Base-by-base conservation (phyloP, 1,140 invertebrate species). In the Drosophila sucinea region DNA sequence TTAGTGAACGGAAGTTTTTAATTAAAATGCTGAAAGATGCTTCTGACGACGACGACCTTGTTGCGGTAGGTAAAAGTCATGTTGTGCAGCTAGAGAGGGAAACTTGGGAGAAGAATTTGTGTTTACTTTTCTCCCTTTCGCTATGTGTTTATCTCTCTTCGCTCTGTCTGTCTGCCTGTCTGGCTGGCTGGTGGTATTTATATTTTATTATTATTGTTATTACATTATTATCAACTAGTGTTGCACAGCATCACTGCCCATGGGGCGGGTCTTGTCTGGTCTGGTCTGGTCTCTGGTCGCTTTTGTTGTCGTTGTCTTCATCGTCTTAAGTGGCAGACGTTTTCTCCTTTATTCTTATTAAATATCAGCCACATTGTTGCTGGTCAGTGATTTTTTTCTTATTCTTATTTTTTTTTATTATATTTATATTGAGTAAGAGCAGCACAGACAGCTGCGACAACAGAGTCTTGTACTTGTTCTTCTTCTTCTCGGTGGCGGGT, bases 301-400 rank as follows among this genome's bases (percentile, higher is more conserved):
- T 40, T 63, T 30, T 65, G 30, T 33, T n/a, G 29, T 44, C 54
- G 54, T 44, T 8, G 64, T 62, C 47, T 30, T 55, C 33, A 25
- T 66, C 60, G 61, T 70, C 51, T 55, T 57, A 8, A 64, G 63
- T 51, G 23, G 56, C 56, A 58, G 56, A 58, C 56, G 63, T 70
- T 41, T 55, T 72, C 55, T 68, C 68, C 81, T 71, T 61, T 64
- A 47, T 51, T 57, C 79, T 82, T 85, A 87, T 87, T 87, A 82
- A 87, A 82, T 85, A 82, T 79, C 79, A 87, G 62, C 58, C 83
- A 70, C 70, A 79, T 87, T 86, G 83, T 79, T 86, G 83, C 74
- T 87, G 84, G 83, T 83, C 83, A 83, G 83, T 79, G 77, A 83
- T 83, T 89, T 82, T 83, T 81, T 83, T 86, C 56, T n/a, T 61